Evolutionary conservation across 2,888 invertebrate species (phyloP), one percentile per base, ranked within the genome.

Genomic region (Chromoteleia sp.): DNA sequence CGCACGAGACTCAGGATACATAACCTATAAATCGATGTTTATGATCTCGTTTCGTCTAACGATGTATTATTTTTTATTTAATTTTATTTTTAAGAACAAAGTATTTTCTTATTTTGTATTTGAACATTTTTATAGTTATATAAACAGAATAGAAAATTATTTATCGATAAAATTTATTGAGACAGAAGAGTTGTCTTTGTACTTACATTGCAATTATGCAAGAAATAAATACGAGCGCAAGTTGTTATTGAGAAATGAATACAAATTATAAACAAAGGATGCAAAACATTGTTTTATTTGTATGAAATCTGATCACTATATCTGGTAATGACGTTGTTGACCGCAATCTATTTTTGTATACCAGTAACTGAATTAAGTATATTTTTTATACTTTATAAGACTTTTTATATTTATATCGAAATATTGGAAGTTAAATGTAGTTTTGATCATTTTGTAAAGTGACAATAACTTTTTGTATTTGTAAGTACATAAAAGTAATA

Each of bases 11-110:
- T 65, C 36, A 4, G 36, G 6, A 43, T 0, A 83, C 81, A 81
- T 83, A 83, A 83, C 83, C 83, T 83, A 70, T 7, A 81, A 81
- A 78, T 77, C 33, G 10, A 43, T 74, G 76, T 76, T 76, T 74
- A 78, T 78, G 3, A 30, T 59, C 19, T 33, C 1, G 33, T 58
- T 25, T 14, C 5, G n/a, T 15, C 39, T 39, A 21, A 43, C 2
- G 36, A 41, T 29, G 8, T 29, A 36, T 36, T n/a, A n/a, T n/a
- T n/a, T 25, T 25, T 25, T 25, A 25, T 25, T 25, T 25, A 6
- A 2, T 25, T 6, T 4, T 25, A 2, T 4, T 6, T 25, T 25
- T 25, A 25, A 2, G 25, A 4, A n/a, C n/a, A n/a, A n/a, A n/a
- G n/a, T n/a, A n/a, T n/a, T n/a, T n/a, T n/a, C n/a, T n/a, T n/a